These are phyloP conservation scores for Caenorhabditis auriculariae DNA, from an alignment of 2,888 invertebrate species.

Conservation along the genomic window DNA sequence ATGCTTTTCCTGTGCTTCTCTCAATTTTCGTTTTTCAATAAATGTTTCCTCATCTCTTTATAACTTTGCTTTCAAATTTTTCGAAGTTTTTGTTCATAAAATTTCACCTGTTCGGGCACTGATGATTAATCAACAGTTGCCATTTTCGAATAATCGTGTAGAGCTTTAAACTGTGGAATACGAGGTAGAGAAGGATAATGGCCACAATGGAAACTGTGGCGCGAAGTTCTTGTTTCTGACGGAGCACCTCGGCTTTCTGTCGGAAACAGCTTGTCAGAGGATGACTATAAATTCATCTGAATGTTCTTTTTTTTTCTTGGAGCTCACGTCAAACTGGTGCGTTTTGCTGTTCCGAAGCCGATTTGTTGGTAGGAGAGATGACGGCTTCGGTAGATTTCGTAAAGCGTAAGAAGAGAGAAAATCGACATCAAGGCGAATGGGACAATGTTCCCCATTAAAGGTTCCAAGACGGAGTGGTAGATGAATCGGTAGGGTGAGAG, in stretches of 20 bases:
- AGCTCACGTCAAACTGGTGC: conserved; percentile 31
- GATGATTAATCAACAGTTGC: conserved; percentile 53
- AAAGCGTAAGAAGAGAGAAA: conserved; percentile 57
- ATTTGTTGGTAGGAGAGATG: conserved; percentile 44
- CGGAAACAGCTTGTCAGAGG: conserved; percentile 43
- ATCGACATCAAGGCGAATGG: conserved; percentile 59
- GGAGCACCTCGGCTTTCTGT: conserved; percentile 47
- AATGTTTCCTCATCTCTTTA: no score
- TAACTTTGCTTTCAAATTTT: no score
- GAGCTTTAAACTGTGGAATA: conserved; percentile 57
- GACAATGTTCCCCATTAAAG: conserved; percentile 54
- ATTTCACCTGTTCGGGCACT: conserved; percentile 55
- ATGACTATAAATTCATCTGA: conserved; percentile 21
- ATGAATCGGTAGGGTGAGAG: conserved; percentile 58
- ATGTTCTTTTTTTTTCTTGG: conserved; percentile 4
- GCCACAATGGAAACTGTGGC: conserved; percentile 56
- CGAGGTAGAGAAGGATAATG: conserved; percentile 59
- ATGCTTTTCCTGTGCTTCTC: background rate
- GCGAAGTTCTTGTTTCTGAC: conserved; percentile 56
- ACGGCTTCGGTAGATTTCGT: conserved; percentile 56
- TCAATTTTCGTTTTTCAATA: background rate
- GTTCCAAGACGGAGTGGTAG: conserved; percentile 60
- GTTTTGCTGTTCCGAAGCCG: conserved; percentile 25
- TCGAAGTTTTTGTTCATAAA: background rate
- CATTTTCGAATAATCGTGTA: conserved; percentile 58